These are phyloP conservation scores for Ochotona curzoniae DNA, from an alignment of 2,113 vertebrate genomes.

Conservation along the genomic window DNA sequence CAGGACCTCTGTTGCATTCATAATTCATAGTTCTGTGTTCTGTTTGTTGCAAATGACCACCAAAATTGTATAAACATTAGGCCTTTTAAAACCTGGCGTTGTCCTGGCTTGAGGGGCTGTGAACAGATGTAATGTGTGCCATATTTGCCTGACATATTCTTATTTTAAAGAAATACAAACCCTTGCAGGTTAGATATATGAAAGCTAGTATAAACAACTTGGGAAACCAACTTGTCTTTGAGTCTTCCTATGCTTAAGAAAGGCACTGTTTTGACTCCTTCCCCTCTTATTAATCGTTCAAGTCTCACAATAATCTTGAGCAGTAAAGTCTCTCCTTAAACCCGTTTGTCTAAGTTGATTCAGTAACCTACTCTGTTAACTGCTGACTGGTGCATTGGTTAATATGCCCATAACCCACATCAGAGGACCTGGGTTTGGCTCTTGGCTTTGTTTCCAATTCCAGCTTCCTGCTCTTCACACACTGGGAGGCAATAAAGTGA, in stretches of 20 bases:
- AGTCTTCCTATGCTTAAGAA: background rate
- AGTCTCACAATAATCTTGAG: background rate
- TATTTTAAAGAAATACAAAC: background rate
- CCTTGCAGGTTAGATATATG: slow-evolving; percentile 2
- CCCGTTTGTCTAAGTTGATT: background rate
- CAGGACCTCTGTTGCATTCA: background rate
- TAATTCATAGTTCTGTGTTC: background rate
- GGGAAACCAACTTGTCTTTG: background rate
- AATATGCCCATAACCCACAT: too few species aligned
- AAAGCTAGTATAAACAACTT: background rate
- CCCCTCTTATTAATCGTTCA: slow-evolving; percentile 1
- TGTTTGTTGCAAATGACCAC: slow-evolving; percentile 21
- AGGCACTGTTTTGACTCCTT: background rate
- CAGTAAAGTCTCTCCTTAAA: slow-evolving; percentile 12
- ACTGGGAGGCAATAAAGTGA: too few species aligned
- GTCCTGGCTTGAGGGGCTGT: background rate
- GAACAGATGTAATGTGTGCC: background rate
- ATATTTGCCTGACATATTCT: background rate
- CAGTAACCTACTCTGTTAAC: background rate
- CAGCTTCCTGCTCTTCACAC: too few species aligned
- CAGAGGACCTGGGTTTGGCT: too few species aligned
- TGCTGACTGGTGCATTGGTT: too few species aligned
- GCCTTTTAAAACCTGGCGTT: background rate
- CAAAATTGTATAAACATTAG: background rate
- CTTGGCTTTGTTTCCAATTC: too few species aligned